phyloP scores from a whole-genome alignment of 2,113 vertebrate genomes.

The Anolis sagrei region DNA sequence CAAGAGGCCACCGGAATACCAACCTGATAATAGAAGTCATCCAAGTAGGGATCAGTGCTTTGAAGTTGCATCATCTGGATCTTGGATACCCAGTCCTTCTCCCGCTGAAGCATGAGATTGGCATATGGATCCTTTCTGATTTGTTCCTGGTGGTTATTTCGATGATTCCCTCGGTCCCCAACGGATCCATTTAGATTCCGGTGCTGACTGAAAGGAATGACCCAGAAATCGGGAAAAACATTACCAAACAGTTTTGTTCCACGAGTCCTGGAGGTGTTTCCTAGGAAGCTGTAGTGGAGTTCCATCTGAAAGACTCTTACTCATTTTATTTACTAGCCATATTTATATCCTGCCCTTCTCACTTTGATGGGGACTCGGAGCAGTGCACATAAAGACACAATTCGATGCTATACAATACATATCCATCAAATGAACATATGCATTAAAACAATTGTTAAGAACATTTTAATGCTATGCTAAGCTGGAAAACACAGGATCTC shows the following conservation, averaged over 20 bases:
- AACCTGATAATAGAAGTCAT: constrained; percentile 97
- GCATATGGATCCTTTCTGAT: constrained; percentile 90
- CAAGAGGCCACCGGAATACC: rapidly evolving
- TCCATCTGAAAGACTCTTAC: too few species aligned
- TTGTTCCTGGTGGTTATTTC: constrained; percentile 80
- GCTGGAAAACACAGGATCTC: too few species aligned
- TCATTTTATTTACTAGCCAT: too few species aligned
- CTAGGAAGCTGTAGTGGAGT: too few species aligned
- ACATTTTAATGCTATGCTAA: too few species aligned
- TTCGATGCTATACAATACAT: too few species aligned
- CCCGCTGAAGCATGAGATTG: constrained; percentile 95
- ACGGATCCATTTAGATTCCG: constrained; percentile 73
- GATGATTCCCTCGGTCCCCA: constrained; percentile 81
- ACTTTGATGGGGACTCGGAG: too few species aligned
- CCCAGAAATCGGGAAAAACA: constrained; percentile 1
- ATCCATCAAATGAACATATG: too few species aligned
- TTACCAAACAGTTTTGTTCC: background rate
- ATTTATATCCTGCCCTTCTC: too few species aligned
- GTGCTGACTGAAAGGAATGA: constrained; percentile 75
- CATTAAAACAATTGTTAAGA: too few species aligned
- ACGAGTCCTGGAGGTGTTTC: too few species aligned
- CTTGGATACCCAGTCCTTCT: constrained; percentile 97
- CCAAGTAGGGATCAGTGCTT: constrained; percentile 95
- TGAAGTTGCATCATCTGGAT: constrained; percentile 99
- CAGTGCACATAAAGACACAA: too few species aligned